These are phyloP conservation scores for Eupeodes luniger DNA, from an alignment of 2,888 invertebrate species.

Conservation along the genomic window DNA sequence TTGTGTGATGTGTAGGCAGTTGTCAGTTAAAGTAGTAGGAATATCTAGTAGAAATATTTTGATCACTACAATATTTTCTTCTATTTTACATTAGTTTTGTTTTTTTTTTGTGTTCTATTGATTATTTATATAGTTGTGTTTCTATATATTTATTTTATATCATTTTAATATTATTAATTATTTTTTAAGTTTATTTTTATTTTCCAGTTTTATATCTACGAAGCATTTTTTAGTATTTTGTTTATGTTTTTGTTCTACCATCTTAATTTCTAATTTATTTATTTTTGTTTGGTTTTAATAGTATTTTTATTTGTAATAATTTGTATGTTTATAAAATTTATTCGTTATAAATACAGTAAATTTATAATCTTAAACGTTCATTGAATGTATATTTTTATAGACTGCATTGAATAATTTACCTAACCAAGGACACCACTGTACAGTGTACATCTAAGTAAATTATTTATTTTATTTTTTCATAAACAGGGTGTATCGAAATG, in stretches of 20 bases:
- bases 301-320: constrained; percentile 21
- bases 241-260: constrained; percentile 43
- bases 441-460: background rate
- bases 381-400: background rate
- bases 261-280: constrained; percentile 56
- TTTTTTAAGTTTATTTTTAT: constrained; percentile 4
- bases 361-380: background rate
- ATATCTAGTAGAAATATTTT: constrained; percentile 72
- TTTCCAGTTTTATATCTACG: constrained; percentile 37
- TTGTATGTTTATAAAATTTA: constrained; percentile 59
- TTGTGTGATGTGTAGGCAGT: constrained; percentile 64
- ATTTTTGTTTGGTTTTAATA: constrained; percentile 33
- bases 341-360: constrained; percentile 26
- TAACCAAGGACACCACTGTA: background rate
- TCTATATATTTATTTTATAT: constrained; percentile 37
- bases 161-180: background rate
- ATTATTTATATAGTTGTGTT: constrained; percentile 45
- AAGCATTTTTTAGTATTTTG: constrained; percentile 46
- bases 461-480: background rate
- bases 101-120: constrained; percentile 35
- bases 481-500: background rate
- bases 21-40: constrained; percentile 74
- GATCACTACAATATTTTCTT: constrained; percentile 37
- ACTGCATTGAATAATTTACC: constrained; percentile 3
- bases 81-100: constrained; percentile 35